Base-by-base conservation (phyloP, 2,113 vertebrate species). In the Cnemophilus loriae region DNA sequence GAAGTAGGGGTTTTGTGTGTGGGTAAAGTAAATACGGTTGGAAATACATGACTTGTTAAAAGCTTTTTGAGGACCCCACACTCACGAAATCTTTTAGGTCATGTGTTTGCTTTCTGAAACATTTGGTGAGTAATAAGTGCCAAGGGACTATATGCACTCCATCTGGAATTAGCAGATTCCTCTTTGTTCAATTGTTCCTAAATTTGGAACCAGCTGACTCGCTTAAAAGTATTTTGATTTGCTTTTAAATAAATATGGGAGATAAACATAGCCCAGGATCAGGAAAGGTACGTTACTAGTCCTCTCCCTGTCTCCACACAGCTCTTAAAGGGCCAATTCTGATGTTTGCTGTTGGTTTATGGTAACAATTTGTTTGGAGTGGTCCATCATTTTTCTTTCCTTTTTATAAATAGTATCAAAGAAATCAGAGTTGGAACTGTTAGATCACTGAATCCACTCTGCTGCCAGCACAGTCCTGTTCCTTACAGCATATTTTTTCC, bases 91-190 rank as follows among this genome's bases (percentile, higher is more conserved):
- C 97, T 96, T 98, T 97, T 98, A 98, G 98, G 98, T 98, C 98
- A 98, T 98, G 96, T 98, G 97, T 98, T 98, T 98, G 97, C 98
- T 98, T 98, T 98, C 97, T 5, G 41, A 98, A 98, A 98, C 98
- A 98, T 98, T 98, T 98, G 98, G 98, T 98, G 97, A 97, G 97
- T 98, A 97, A 97, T 97, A 96, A 98, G 97, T 97, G 97, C 97
- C 97, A 95, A 96, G 98, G 97, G 98, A 98, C 95, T 97, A 91
- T 94, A 97, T 97, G 97, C 97, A 95, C 96, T 98, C 98, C 98
- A 98, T 98, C 98, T 98, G 98, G 97, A 98, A 97, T 97, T 98
- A 95, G 96, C 97, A 97, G 97, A 98, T 95, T 97, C 97, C 52
- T 98, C 96, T 97, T 97, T 95, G 88, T 97, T 97, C 94, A 89